Evolutionary conservation across 2,113 vertebrate genomes (phyloP), one percentile per base, ranked within the genome.

Genomic region (Coryphaenoides rupestris): DNA sequence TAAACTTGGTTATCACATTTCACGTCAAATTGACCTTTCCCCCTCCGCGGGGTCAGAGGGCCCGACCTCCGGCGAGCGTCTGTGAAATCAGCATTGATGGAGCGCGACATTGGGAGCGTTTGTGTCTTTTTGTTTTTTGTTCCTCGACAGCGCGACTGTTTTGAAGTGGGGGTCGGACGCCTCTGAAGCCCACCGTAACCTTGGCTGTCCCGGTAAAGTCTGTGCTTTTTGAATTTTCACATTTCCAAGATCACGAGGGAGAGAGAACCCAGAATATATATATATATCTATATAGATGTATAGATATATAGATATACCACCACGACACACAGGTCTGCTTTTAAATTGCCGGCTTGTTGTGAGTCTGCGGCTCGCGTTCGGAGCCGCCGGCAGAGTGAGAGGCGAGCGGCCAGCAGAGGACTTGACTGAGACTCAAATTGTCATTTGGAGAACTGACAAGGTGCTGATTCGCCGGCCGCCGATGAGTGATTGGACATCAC

Each of bases 401-500:
- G 80, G 86, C 83, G 80, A 70, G 73, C 63, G 58, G 77, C 82
- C 66, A 57, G 74, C 68, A 71, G 79, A n/a, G n/a, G n/a, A 80
- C 86, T 86, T 84, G 87, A 88, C 87, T 88, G 81, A 77, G 83
- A 87, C 84, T 89, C 81, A 85, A 87, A 91, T 85, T 91, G 86
- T 90, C 87, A 89, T 88, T 89, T 89, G 66, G 47, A 57, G 78
- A 87, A 90, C 87, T 90, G 91, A 91, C 91, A 88, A 87, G 89
- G 87, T 84, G 86, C 84, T 88, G 72, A 93, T 90, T 90, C 89
- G 85, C 78, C 80, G 47, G 0, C 89, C 83, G 87, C 87, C 90
- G 91, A 86, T 92, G 92, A 93, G 89, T 89, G 92, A 95, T 89
- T 87, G 92, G 91, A 88, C 83, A 81, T 92, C 91, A 92, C 89